Conservation (phyloP, 2,113 vertebrate genomes). For the Notarius lentiginosus region DNA sequence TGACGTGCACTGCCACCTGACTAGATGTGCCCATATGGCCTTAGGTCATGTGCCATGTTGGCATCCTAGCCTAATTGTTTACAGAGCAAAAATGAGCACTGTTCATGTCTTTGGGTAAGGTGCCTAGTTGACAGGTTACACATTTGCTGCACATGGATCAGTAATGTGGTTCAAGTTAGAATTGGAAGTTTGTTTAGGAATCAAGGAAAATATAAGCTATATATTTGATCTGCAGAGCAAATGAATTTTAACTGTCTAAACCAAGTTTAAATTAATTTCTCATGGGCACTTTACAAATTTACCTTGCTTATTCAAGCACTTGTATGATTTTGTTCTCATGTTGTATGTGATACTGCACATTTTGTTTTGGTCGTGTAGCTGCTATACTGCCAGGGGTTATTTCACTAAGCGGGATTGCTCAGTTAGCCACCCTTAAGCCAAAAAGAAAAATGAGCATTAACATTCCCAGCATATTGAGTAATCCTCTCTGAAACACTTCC, state of each 20-base stretch:
- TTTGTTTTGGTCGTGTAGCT: constrained; percentile 5
- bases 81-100: neutral
- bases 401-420: constrained; percentile 10
- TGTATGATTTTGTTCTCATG: neutral
- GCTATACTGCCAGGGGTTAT: neutral
- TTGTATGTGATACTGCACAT: neutral
- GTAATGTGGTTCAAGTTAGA: neutral
- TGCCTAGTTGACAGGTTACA: neutral
- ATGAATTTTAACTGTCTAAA: neutral
- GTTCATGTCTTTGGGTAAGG: neutral
- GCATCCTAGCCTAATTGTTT: constrained; percentile 9
- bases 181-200: neutral
- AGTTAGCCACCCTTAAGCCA: neutral
- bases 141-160: neutral
- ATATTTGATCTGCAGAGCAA: neutral
- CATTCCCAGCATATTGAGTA: neutral
- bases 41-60: constrained; percentile 7
- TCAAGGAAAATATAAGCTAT: neutral
- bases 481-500: neutral
- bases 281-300: neutral
- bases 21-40: neutral
- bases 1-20: neutral
- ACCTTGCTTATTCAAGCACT: neutral
- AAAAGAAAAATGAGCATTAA: neutral
- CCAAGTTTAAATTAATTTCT: neutral